phyloP scores from a whole-genome alignment of 1,140 invertebrate species.

The Cydia strobilella region DNA sequence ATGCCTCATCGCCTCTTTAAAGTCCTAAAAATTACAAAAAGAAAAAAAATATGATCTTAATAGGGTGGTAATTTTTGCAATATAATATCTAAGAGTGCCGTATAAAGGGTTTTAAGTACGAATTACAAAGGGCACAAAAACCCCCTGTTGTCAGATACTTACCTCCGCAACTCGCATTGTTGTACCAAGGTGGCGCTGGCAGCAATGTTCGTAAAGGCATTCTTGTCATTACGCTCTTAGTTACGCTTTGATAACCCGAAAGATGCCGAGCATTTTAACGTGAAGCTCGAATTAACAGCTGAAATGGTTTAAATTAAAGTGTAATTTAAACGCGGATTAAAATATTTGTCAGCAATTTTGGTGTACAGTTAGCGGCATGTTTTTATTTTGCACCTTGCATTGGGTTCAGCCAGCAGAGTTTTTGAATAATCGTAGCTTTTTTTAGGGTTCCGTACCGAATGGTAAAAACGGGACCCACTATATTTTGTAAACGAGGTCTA shows the following conservation, averaged over 20 bases:
- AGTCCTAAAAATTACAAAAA: too few species aligned
- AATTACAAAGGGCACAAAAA: background rate
- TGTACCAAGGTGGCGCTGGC: conserved; percentile 50
- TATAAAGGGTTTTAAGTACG: too few species aligned
- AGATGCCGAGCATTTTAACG: conserved; percentile 51
- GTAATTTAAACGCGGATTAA: background rate
- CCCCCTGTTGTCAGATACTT: conserved; percentile 44
- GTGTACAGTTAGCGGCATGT: background rate
- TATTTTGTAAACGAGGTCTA: too few species aligned
- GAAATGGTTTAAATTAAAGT: background rate
- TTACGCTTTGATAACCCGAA: conserved; percentile 71
- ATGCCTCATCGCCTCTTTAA: too few species aligned
- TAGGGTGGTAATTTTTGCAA: too few species aligned
- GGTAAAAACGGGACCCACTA: too few species aligned
- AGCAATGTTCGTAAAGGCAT: conserved; percentile 75
- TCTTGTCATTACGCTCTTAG: conserved; percentile 47
- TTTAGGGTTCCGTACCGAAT: too few species aligned
- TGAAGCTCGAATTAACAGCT: conserved; percentile 16
- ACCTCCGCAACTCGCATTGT: conserved; percentile 42
- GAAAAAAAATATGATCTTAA: too few species aligned
- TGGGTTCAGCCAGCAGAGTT: too few species aligned
- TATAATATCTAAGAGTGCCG: too few species aligned
- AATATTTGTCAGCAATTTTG: background rate
- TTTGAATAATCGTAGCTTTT: too few species aligned
- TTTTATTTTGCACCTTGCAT: too few species aligned